Percentiles rank a stretch among this genome's conserved stretches.
These are phyloP conservation scores for Timema cristinae DNA, from an alignment of 2,888 invertebrate species.

Conservation along the genomic window DNA sequence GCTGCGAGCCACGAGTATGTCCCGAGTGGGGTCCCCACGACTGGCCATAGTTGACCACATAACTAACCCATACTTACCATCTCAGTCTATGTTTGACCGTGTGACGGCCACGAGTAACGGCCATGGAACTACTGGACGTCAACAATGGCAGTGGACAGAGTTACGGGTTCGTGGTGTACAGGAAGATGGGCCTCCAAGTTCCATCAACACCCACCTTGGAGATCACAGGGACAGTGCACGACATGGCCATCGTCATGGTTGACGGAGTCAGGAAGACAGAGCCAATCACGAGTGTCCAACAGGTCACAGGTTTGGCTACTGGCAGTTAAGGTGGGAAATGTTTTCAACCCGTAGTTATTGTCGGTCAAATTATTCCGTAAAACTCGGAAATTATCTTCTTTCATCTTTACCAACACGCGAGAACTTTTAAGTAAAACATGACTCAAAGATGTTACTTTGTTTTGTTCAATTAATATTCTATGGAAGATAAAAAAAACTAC, in stretches of 20 bases:
- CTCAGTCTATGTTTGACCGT: conserved; percentile 22
- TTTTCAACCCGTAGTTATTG: not conserved
- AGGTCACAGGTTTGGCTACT: conserved; percentile 46
- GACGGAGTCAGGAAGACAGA: conserved; percentile 45
- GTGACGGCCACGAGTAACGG: conserved; percentile 32
- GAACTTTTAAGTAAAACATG: too few species aligned
- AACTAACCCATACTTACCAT: not conserved
- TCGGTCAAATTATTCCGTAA: not conserved
- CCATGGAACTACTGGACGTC: conserved; percentile 41
- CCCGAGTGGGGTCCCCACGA: too few species aligned
- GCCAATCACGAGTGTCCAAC: conserved; percentile 38
- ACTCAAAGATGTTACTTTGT: too few species aligned
- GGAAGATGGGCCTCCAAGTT: conserved; percentile 39
- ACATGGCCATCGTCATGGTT: conserved; percentile 50
- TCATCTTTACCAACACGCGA: not conserved
- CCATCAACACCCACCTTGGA: conserved; percentile 39
- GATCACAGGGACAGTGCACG: conserved; percentile 47
- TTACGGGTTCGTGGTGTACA: conserved; percentile 54
- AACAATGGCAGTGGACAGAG: conserved; percentile 51
- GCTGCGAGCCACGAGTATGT: too few species aligned
- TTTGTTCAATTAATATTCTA: too few species aligned
- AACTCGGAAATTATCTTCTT: not conserved
- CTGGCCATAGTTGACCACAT: too few species aligned
- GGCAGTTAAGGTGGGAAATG: conserved; percentile 39
- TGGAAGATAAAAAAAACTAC: not conserved